phyloP scores from a whole-genome alignment of 2,797 vertebrate genomes.

The Phoeniculus purpureus region DNA sequence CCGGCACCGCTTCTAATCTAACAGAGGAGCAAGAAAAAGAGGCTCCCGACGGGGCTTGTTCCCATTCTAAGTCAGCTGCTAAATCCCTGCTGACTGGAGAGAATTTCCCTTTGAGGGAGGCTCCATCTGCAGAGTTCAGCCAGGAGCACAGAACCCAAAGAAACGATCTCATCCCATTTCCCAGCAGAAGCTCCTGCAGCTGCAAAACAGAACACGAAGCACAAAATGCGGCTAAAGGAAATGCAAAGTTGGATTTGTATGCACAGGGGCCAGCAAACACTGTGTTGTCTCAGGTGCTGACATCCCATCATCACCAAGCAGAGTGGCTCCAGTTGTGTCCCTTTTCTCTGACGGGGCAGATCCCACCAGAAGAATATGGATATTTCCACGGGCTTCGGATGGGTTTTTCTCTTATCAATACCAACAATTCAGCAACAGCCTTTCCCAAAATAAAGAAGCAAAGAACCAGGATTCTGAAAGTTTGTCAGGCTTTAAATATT shows the following conservation, averaged over 20 bases:
- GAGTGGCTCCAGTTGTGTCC: background rate
- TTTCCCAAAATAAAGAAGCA: background rate
- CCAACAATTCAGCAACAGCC: background rate
- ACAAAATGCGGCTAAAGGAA: background rate
- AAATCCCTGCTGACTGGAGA: conserved; percentile 21
- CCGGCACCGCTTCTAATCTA: background rate
- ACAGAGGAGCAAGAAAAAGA: background rate
- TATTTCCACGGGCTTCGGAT: background rate
- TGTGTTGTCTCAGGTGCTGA: conserved; percentile 1
- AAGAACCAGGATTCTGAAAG: background rate
- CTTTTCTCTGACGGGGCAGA: background rate
- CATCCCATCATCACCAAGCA: background rate
- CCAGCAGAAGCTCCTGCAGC: background rate
- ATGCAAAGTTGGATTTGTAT: background rate
- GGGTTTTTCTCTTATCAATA: background rate
- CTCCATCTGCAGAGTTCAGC: conserved; percentile 10
- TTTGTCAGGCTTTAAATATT: background rate
- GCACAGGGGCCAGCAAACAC: background rate
- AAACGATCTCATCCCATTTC: conserved; percentile 36
- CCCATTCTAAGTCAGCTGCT: background rate
- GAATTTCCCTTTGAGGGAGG: conserved; percentile 28
- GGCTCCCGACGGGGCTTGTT: background rate
- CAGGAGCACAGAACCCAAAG: conserved; percentile 37
- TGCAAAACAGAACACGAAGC: no score
- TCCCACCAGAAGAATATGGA: background rate